Evolutionary conservation across 1,140 invertebrate genomes (phyloP).

Genomic region (Parasteatoda tepidariorum): DNA sequence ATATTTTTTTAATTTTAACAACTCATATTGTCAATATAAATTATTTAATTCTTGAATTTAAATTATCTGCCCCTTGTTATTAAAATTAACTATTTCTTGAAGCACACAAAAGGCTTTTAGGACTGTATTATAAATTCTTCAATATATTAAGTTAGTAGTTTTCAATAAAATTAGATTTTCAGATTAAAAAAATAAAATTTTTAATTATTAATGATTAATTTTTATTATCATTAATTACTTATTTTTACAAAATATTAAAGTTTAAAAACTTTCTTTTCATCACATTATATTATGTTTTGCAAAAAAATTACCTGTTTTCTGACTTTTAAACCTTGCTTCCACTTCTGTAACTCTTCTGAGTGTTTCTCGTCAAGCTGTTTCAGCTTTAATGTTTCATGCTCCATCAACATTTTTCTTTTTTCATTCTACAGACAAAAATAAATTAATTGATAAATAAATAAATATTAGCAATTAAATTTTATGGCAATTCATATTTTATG

Average conservation of each 20-base stretch:
- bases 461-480: neutral
- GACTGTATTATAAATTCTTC: too few relatives aligned
- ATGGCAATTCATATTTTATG: neutral
- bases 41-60: too few relatives aligned
- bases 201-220: neutral
- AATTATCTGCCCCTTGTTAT: too few relatives aligned
- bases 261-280: too few relatives aligned
- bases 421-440: conserved; percentile 70
- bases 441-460: neutral
- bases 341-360: conserved; percentile 84
- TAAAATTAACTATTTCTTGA: too few relatives aligned
- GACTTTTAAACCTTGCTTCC: conserved; percentile 88
- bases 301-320: conserved; percentile 96
- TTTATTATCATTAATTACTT: neutral
- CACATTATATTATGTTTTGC: too few relatives aligned
- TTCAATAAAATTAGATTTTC: too few relatives aligned
- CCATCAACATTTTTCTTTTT: conserved; percentile 88
- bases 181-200: too few relatives aligned
- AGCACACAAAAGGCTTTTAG: too few relatives aligned
- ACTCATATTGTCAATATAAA: too few relatives aligned
- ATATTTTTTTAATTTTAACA: too few relatives aligned
- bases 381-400: conserved; percentile 94
- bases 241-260: neutral
- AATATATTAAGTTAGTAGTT: too few relatives aligned
- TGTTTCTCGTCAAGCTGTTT: conserved; percentile 93